A percentile compares a stretch with the other conserved stretches of the same genome.
These are phyloP conservation scores for Paedocypris sp. DNA, from an alignment of 2,113 vertebrate genomes.

Conservation along the genomic window DNA sequence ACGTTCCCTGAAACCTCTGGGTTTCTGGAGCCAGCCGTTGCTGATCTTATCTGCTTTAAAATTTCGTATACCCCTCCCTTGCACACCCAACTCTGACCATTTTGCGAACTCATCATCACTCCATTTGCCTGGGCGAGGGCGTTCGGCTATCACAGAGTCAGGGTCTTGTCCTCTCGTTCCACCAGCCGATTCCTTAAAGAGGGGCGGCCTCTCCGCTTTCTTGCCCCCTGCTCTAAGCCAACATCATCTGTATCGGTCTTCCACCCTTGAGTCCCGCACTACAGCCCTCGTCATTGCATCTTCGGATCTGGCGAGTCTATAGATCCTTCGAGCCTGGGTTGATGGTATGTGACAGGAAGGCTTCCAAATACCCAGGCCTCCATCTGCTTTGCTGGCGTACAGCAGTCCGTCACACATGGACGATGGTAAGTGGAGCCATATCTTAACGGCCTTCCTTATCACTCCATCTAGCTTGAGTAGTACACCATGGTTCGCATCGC, in stretches of 20 bases:
- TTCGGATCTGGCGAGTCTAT: neutral
- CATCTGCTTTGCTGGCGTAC: neutral
- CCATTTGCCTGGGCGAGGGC: neutral
- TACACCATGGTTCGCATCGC: rapidly evolving
- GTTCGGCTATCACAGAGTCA: neutral
- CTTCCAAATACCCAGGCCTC: neutral
- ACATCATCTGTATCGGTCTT: too few relatives aligned
- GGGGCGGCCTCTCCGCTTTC: rapidly evolving
- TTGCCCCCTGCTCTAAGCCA: neutral
- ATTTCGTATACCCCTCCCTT: neutral
- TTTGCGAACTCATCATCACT: neutral
- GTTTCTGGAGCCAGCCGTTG: neutral
- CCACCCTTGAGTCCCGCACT: too few relatives aligned
- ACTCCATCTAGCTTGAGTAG: neutral
- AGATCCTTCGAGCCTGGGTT: neutral
- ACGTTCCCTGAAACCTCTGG: neutral
- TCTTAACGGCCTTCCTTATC: neutral
- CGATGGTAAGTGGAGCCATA: neutral
- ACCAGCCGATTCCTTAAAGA: too few relatives aligned
- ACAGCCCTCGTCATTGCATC: neutral
- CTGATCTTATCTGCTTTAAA: neutral
- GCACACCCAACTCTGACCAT: neutral
- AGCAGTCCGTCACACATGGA: neutral
- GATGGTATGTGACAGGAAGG: neutral
- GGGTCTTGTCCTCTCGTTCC: neutral